Percentiles rank a stretch among this genome's conserved stretches.
phyloP scores from a whole-genome alignment of 2,888 invertebrate species.

The Xanthia togata region DNA sequence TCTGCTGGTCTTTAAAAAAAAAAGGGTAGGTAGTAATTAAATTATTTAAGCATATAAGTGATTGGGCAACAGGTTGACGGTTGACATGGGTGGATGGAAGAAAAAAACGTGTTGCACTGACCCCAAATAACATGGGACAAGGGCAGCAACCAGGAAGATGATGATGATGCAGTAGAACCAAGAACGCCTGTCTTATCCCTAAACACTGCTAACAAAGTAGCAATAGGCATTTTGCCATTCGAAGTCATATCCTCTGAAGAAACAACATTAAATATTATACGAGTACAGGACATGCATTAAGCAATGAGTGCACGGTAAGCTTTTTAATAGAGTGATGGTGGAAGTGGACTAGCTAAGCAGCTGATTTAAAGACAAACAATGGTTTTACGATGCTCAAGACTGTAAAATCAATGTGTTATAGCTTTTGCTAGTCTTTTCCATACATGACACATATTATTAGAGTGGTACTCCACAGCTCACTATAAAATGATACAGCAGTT shows the following conservation, averaged over 20 bases:
- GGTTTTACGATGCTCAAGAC: not conserved
- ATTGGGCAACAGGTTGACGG: no score
- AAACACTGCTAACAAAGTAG: not conserved
- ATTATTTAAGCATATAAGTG: no score
- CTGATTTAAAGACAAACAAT: not conserved
- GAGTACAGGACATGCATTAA: not conserved
- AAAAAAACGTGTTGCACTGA: not conserved
- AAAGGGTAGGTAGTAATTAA: no score
- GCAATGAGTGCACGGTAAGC: not conserved
- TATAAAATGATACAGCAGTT: not conserved
- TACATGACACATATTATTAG: not conserved
- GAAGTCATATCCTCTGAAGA: not conserved
- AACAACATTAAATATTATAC: not conserved
- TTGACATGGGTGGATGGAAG: not conserved
- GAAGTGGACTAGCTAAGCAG: not conserved
- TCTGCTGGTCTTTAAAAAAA: not conserved
- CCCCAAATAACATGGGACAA: no score
- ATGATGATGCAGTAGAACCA: not conserved
- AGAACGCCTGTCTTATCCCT: not conserved
- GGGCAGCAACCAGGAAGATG: no score
- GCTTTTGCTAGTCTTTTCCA: conserved; percentile 6
- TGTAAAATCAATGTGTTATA: not conserved
- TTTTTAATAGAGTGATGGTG: not conserved
- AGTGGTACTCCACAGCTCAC: not conserved
- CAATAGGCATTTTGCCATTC: not conserved